Evolutionary conservation across 2,797 vertebrate species (phyloP).

Genomic region (Cossypha polioptera): DNA sequence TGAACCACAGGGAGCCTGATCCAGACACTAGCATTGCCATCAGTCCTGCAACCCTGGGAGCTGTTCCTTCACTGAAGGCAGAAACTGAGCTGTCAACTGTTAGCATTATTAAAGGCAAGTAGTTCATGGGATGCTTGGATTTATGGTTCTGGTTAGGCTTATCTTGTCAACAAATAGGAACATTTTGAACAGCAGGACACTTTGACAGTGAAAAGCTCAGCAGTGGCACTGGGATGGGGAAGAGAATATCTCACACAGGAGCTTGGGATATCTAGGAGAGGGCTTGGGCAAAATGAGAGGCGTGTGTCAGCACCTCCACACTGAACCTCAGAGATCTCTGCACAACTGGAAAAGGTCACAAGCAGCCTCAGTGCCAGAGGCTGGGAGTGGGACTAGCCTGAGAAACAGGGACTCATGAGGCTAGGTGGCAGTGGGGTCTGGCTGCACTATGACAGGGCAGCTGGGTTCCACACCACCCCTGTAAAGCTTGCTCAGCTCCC

Average conservation of each 20-base stretch:
- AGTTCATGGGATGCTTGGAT: neutral
- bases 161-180: neutral
- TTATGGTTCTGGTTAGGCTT: neutral
- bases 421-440: neutral
- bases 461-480: fast-evolving
- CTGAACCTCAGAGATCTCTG: neutral
- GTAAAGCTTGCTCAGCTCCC: neutral
- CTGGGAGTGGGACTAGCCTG: neutral
- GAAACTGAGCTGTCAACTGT: neutral
- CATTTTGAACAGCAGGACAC: neutral
- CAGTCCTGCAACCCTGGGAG: neutral
- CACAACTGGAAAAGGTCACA: neutral
- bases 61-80: neutral
- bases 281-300: neutral
- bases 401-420: neutral
- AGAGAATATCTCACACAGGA: fast-evolving
- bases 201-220: neutral
- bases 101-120: neutral
- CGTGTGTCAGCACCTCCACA: fast-evolving
- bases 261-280: neutral
- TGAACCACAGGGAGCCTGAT: neutral
- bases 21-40: fast-evolving
- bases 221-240: neutral
- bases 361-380: neutral
- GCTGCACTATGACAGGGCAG: fast-evolving